Base-by-base conservation (phyloP, 2,797 vertebrate species). In the Balearica regulorum region DNA sequence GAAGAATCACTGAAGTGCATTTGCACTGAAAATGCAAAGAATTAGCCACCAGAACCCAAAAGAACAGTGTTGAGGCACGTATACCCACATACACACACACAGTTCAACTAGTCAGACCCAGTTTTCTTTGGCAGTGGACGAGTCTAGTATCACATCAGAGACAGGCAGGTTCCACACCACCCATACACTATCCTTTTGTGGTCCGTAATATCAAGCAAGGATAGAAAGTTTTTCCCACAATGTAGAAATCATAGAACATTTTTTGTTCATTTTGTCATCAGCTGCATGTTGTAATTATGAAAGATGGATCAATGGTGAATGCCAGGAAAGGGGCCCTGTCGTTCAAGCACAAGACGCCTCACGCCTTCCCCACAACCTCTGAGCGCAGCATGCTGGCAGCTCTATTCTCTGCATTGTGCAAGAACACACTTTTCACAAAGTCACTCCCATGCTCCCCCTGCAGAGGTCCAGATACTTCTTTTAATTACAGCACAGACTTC, bases 331-430 rank as follows among this genome's bases (percentile, higher is more conserved):
- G 5, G 12, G 3, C 8, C 4, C 10, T 12, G 3, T 60, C 48
- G 41, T 28, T 88, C 19, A 12, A 25, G 2, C 16, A 15, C 19
- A 22, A 49, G 29, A 49, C 14, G 6, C 4, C 5, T 62, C n/a
- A 37, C 0, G 0, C 41, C 44, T 81, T 39, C 20, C 16, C 10
- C 19, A 19, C 16, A 65, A 8, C 1, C 13, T 90, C 29, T 1
- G 2, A 61, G 14, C 8, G 5, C 26, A n/a, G 9, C 19, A 19
- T 22, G 7, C 20, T 48, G 18, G 12, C 13, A 66, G 7, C 5
- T 25, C 8, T 35, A 8, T 22, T 70, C 49, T 26, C 44, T 44
- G 10, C 0, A 1, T 13, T 26, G 6, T 33, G 19, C 41, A 77
- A 87, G 58, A 85, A 70, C 29, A 62, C 3, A 13, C 5, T 19